These are phyloP conservation scores for Oopsacas minuta DNA, from an alignment of 37 sponge, comb jelly and placozoan genomes.

Conservation along the genomic window DNA sequence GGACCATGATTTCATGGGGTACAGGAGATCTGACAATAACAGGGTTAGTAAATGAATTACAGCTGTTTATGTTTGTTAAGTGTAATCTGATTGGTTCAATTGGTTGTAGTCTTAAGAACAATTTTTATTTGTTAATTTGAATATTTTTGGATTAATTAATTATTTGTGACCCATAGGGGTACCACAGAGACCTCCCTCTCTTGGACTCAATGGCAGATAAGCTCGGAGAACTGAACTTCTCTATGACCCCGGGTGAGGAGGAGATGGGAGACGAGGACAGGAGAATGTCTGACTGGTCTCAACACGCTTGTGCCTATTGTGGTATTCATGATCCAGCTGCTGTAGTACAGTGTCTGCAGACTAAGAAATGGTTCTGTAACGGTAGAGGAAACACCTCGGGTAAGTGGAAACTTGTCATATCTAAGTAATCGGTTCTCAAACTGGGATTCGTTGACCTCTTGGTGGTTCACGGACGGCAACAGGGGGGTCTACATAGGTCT, in stretches of 20 bases:
- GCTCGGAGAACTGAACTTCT: background rate
- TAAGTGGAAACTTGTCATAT: too few species aligned
- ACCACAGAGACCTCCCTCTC: background rate
- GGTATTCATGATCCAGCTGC: constrained; percentile 93
- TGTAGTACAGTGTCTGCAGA: constrained; percentile 79
- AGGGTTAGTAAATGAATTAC: background rate
- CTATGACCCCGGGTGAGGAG: background rate
- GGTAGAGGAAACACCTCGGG: constrained; percentile 93
- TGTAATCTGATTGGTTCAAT: too few species aligned
- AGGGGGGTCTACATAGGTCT: too few species aligned
- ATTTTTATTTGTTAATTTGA: too few species aligned
- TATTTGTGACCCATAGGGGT: background rate
- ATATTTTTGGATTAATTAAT: background rate
- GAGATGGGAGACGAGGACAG: background rate
- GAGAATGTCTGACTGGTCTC: background rate
- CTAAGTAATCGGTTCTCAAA: too few species aligned
- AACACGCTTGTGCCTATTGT: constrained; percentile 51
- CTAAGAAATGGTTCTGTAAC: constrained; percentile 96
- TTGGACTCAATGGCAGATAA: background rate
- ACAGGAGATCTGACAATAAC: background rate
- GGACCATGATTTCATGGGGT: background rate
- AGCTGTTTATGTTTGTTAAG: too few species aligned
- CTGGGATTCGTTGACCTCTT: too few species aligned
- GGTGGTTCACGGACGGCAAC: too few species aligned
- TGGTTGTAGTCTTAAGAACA: too few species aligned